Evolutionary conservation across 2,113 vertebrate genomes (phyloP).

Genomic region (Argyrosomus japonicus): DNA sequence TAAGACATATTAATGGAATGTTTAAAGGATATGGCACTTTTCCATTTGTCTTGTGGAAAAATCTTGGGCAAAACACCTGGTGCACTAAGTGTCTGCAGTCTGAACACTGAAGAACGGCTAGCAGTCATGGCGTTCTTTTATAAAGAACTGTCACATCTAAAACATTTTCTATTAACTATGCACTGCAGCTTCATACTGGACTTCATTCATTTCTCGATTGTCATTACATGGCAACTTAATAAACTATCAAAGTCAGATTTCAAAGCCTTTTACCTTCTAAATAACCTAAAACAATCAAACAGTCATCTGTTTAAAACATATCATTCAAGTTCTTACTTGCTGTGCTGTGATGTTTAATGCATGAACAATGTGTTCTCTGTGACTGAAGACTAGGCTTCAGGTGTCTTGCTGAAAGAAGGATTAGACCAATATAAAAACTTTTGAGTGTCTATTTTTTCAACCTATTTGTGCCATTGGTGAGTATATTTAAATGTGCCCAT

Average conservation of each 20-base stretch:
- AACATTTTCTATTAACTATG: slow-evolving; percentile 64
- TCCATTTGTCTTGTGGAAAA: slow-evolving; percentile 84
- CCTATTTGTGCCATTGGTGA: neutral
- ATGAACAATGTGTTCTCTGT: slow-evolving; percentile 1
- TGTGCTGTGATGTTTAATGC: neutral
- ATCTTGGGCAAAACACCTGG: slow-evolving; percentile 84
- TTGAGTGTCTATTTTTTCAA: neutral
- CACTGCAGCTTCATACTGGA: slow-evolving; percentile 40
- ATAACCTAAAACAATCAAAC: slow-evolving; percentile 52
- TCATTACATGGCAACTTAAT: slow-evolving; percentile 61
- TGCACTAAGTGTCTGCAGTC: slow-evolving; percentile 69
- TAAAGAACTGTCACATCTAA: slow-evolving; percentile 54
- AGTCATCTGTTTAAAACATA: slow-evolving; percentile 47
- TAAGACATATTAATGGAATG: slow-evolving; percentile 79
- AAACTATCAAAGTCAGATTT: slow-evolving; percentile 54
- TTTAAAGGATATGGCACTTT: slow-evolving; percentile 80
- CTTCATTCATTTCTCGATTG: slow-evolving; percentile 48
- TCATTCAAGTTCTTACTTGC: slow-evolving; percentile 34
- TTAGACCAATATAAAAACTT: neutral
- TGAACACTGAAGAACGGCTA: slow-evolving; percentile 69
- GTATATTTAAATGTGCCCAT: neutral
- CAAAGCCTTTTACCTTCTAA: slow-evolving; percentile 42
- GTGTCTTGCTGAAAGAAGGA: neutral
- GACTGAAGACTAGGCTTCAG: neutral
- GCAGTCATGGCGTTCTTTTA: slow-evolving; percentile 63